Evolutionary conservation across 1,140 invertebrate species (phyloP), one percentile per base, ranked within the genome.

Genomic region (Drosophila burlai): DNA sequence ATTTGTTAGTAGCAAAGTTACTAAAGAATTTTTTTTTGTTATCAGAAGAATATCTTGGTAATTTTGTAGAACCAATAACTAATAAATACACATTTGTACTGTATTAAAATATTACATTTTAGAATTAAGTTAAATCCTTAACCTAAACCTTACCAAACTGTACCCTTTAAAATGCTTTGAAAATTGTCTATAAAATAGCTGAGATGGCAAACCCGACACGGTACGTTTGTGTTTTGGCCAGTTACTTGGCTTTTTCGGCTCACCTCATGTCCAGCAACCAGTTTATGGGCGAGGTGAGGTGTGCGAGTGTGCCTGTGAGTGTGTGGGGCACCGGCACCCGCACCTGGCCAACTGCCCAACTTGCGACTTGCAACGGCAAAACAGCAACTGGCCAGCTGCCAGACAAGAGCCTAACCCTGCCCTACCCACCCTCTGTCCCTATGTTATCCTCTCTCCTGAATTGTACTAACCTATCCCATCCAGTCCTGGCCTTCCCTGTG

Each of bases 301-400:
- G 63, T 46, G 38, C 66, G 66, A 66, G 62, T 55, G 50, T 52
- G 24, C 63, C 59, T 58, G 62, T 63, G 77, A 71, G 63, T 73
- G 82, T 83, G 66, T 77, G 68, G 69, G 75, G 79, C 85, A 89
- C 84, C 84, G 69, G 84, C 84, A 90, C 85, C 85, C 85, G 85
- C 85, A 90, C 85, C 85, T 90, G 85, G 85, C 85, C 85, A 90
- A 90, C 85, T 90, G 85, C 85, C 85, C 84, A 87, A 87, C 84
- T 89, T 76, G 79, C 80, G 63, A 60, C 64, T 64, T 62, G 46
- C 69, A 50, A 57, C 64, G 47, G 78, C 64, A 38, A 52, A 45
- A 72, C 54, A 43, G 38, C 54, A 60, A 58, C 64, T 46, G 78
- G 61, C 71, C 84, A 84, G 81, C 85, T 87, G 85, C 73, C 80